These are phyloP conservation scores for Odocoileus virginianus DNA, from an alignment of 2,113 vertebrate genomes.

Conservation along the genomic window DNA sequence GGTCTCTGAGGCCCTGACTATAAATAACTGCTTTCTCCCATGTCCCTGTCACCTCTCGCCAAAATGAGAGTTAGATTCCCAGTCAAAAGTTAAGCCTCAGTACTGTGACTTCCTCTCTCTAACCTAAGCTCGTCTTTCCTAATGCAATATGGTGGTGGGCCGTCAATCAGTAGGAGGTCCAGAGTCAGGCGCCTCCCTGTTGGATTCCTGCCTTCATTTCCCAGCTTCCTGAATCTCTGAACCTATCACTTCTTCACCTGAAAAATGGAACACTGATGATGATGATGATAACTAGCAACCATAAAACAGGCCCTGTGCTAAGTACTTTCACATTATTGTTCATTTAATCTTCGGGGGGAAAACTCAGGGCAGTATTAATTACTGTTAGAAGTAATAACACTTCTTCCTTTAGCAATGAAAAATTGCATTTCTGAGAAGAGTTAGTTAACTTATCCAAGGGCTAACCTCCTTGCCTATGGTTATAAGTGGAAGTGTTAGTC, in stretches of 20 bases:
- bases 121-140: neutral
- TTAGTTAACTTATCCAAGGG: neutral
- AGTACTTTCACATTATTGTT: neutral
- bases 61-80: neutral
- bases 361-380: neutral
- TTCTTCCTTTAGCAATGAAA: neutral
- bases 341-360: neutral
- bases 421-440: neutral
- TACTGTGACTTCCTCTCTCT: neutral
- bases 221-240: neutral
- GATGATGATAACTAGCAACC: neutral
- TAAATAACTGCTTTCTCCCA: neutral
- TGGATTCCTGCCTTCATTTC: neutral
- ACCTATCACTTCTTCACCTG: neutral
- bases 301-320: neutral
- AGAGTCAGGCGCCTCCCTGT: neutral
- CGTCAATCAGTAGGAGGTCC: no score
- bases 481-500: neutral
- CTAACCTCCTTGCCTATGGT: neutral
- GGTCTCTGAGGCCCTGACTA: neutral
- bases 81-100: neutral
- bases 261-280: neutral
- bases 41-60: neutral
- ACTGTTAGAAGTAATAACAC: neutral
- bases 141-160: neutral